These are phyloP conservation scores for Nesogale talazaci DNA, from an alignment of 2,113 vertebrate species.

Conservation along the genomic window DNA sequence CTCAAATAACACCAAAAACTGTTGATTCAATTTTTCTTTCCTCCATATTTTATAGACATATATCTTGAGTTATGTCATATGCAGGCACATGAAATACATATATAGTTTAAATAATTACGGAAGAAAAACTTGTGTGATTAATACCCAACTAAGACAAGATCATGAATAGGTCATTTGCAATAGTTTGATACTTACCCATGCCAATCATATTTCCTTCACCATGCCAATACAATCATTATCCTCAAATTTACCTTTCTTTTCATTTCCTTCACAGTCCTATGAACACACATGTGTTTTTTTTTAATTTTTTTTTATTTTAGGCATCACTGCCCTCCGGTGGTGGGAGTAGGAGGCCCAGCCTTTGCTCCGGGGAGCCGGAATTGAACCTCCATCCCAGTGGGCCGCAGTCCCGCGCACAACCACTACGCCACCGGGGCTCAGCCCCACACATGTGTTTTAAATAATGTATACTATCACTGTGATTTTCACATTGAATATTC, in stretches of 20 bases:
- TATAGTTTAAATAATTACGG: background rate
- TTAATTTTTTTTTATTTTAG: too few species aligned
- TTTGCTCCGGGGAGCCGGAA: too few species aligned
- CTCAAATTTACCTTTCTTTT: conserved; percentile 27
- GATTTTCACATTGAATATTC: background rate
- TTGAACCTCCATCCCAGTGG: too few species aligned
- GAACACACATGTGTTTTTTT: background rate
- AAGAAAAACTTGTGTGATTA: background rate
- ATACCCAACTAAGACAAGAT: background rate
- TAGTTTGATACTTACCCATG: background rate
- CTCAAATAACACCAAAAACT: background rate
- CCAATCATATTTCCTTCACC: background rate
- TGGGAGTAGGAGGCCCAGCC: too few species aligned
- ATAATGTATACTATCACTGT: background rate
- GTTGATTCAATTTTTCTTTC: background rate
- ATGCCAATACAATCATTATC: background rate
- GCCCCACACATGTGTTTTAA: background rate
- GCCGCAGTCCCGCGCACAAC: too few species aligned
- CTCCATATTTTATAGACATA: background rate
- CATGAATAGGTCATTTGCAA: background rate
- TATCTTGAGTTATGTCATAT: background rate
- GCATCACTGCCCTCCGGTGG: too few species aligned
- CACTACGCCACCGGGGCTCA: too few species aligned
- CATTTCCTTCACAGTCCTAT: conserved; percentile 22
- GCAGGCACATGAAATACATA: background rate